Conservation (phyloP, 2,113 vertebrate species). For the Oreocharis arfaki region DNA sequence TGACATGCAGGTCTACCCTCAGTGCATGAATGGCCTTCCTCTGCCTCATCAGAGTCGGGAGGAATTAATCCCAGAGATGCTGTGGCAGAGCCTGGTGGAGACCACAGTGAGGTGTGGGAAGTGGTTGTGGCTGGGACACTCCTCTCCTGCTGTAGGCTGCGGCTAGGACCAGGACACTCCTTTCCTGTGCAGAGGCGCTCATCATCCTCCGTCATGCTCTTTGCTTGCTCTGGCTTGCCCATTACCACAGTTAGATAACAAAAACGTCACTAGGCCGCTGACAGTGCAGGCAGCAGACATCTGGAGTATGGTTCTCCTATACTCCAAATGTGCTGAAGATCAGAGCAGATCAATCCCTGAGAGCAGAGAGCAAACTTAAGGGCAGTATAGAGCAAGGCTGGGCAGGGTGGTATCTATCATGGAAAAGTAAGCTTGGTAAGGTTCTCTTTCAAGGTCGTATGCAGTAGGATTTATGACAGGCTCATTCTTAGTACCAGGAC, state of each 20-base stretch:
- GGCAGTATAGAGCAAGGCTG: background rate
- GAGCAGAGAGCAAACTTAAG: background rate
- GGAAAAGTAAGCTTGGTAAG: background rate
- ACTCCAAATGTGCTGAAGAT: background rate
- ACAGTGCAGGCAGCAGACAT: background rate
- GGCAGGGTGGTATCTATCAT: background rate
- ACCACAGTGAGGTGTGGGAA: background rate
- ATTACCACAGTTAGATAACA: background rate
- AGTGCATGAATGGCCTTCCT: background rate
- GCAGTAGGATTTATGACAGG: background rate
- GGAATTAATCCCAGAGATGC: background rate
- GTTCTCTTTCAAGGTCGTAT: background rate
- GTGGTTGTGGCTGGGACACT: background rate
- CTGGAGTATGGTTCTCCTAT: background rate
- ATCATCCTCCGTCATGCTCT: rapidly evolving
- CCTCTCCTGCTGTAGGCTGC: background rate
- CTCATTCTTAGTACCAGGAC: background rate
- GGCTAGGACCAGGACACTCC: background rate
- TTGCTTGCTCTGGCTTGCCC: background rate
- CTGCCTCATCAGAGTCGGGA: background rate
- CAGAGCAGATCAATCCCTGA: background rate
- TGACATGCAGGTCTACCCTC: too few relatives aligned
- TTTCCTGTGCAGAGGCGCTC: background rate
- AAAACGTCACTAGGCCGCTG: background rate
- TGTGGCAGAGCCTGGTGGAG: background rate